Percentiles rank a stretch among this genome's conserved stretches.
phyloP scores from a whole-genome alignment of 2,113 vertebrate genomes.

The Cichladusa arquata region DNA sequence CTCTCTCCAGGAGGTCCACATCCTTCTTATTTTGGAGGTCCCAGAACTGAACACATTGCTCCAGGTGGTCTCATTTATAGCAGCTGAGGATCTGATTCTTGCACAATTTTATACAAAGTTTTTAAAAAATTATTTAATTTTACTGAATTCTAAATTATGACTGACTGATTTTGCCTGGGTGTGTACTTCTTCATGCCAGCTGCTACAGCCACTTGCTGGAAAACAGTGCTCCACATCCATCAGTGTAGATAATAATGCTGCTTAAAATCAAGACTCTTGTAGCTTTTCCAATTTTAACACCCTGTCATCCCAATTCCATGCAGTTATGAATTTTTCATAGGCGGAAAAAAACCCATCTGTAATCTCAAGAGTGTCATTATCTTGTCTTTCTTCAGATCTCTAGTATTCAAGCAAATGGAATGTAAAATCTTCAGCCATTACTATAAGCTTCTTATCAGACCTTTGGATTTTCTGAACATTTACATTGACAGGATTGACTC shows the following conservation, averaged over 20 bases:
- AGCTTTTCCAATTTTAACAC: background rate
- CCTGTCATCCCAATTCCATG: background rate
- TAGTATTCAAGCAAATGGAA: background rate
- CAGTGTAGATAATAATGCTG: background rate
- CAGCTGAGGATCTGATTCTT: background rate
- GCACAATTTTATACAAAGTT: background rate
- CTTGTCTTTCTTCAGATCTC: background rate
- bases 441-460: background rate
- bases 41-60: background rate
- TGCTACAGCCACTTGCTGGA: background rate
- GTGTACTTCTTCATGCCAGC: background rate
- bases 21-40: background rate
- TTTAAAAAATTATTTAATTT: background rate
- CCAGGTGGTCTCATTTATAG: background rate
- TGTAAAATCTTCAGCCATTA: background rate
- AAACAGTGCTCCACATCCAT: background rate
- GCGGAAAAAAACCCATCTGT: background rate
- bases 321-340: background rate
- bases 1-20: rapidly evolving
- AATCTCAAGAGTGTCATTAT: background rate
- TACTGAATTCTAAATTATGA: background rate
- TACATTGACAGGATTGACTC: background rate
- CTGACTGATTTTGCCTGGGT: background rate
- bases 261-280: background rate
- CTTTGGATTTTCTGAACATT: background rate